Percentiles rank a stretch among this genome's conserved stretches.
phyloP scores from a whole-genome alignment of 2,113 vertebrate genomes.

The Pseudorectes ferrugineus region DNA sequence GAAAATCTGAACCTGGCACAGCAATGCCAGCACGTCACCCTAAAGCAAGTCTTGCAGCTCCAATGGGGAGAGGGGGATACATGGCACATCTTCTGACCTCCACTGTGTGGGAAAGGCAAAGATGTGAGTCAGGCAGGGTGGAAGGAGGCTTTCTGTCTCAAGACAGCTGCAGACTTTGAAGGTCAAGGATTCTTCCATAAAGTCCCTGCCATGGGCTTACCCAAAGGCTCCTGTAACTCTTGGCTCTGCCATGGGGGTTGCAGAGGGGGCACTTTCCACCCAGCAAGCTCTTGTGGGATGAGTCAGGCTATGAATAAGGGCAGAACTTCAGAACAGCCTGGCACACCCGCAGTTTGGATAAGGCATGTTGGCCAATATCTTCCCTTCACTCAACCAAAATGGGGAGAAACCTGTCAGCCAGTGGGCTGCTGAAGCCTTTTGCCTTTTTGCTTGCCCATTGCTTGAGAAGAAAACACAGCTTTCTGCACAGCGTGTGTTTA shows the following conservation, averaged over 20 bases:
- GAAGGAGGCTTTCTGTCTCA: background rate
- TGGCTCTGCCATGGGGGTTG: background rate
- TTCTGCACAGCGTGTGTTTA: background rate
- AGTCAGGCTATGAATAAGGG: background rate
- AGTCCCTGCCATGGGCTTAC: background rate
- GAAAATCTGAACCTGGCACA: background rate
- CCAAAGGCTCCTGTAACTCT: background rate
- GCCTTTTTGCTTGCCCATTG: background rate
- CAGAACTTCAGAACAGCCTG: background rate
- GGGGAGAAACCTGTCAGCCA: background rate
- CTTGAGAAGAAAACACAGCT: background rate
- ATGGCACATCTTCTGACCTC: background rate
- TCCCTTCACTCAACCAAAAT: background rate
- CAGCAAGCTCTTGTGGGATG: background rate
- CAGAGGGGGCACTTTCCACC: background rate
- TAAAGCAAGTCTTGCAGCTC: background rate
- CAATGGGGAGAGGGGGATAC: background rate
- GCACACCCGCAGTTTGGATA: background rate
- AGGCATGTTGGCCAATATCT: background rate
- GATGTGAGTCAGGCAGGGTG: background rate
- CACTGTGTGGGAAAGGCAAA: background rate
- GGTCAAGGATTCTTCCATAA: background rate
- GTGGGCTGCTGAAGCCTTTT: background rate
- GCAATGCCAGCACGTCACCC: background rate
- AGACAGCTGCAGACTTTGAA: background rate